Evolutionary conservation across 2,888 invertebrate genomes (phyloP).

Genomic region (Holacanthella duospinosa): DNA sequence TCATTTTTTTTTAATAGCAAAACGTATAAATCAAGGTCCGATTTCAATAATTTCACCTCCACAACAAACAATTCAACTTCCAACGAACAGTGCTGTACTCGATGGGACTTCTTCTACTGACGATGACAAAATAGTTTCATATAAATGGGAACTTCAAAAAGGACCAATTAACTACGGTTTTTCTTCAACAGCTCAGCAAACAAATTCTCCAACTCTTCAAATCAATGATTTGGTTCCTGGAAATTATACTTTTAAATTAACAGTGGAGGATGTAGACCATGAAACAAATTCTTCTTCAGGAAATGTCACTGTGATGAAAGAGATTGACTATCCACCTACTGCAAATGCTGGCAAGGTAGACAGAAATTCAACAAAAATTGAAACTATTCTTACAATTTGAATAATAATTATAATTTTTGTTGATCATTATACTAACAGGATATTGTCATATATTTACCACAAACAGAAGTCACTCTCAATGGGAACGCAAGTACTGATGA

Average conservation of each 20-base stretch:
- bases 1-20: no score
- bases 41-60: conserved; percentile 75
- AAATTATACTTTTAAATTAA: conserved; percentile 77
- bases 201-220: conserved; percentile 68
- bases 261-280: conserved; percentile 83
- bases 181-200: conserved; percentile 49
- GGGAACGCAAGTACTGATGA: conserved; percentile 88
- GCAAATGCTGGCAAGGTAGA: conserved; percentile 68
- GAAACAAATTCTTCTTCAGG: conserved; percentile 74
- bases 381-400: background rate
- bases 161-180: conserved; percentile 78
- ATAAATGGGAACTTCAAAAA: conserved; percentile 85
- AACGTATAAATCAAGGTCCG: conserved; percentile 66
- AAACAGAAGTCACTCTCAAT: conserved; percentile 70
- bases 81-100: conserved; percentile 78
- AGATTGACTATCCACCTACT: conserved; percentile 87
- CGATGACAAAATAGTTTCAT: conserved; percentile 73
- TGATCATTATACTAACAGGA: conserved; percentile 55
- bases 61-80: conserved; percentile 74
- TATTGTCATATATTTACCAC: conserved; percentile 78
- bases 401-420: background rate
- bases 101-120: conserved; percentile 55
- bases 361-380: background rate
- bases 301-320: conserved; percentile 78
- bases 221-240: conserved; percentile 77